A percentile compares a stretch with the other conserved stretches of the same genome.
These are phyloP conservation scores for Steinernema scapterisci DNA, from an alignment of 2,888 invertebrate genomes.

Conservation along the genomic window DNA sequence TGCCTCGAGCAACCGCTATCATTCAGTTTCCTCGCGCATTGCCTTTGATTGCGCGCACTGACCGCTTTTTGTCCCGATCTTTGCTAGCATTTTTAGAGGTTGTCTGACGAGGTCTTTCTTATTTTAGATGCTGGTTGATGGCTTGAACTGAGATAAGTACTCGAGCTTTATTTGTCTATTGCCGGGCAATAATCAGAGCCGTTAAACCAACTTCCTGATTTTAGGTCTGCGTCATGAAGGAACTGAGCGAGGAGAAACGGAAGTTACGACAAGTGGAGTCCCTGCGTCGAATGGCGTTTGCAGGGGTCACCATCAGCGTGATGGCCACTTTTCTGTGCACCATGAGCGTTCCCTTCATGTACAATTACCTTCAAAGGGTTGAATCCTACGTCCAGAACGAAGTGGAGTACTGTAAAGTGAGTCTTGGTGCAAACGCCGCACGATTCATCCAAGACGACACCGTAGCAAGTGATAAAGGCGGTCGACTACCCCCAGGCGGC, in stretches of 20 bases:
- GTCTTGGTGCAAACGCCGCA: not conserved
- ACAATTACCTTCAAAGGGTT: constrained; percentile 56
- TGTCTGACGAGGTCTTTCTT: not conserved
- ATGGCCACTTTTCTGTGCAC: constrained; percentile 51
- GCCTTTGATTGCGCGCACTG: constrained; percentile 18
- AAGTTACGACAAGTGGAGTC: constrained; percentile 44
- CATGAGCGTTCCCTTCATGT: constrained; percentile 51
- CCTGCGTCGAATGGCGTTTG: constrained; percentile 40
- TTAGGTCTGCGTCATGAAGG: not conserved
- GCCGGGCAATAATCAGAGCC: too few relatives aligned
- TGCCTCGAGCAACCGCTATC: constrained; percentile 22
- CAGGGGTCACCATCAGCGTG: constrained; percentile 40
- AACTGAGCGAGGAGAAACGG: constrained; percentile 21
- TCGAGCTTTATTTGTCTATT: not conserved
- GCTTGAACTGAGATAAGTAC: not conserved
- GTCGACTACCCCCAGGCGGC: not conserved
- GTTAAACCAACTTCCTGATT: not conserved
- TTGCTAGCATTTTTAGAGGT: not conserved
- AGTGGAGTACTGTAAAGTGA: constrained; percentile 57
- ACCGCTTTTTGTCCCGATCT: constrained; percentile 1
- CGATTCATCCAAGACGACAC: not conserved
- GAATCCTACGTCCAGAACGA: constrained; percentile 52
- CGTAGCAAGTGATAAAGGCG: not conserved
- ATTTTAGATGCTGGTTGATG: not conserved
- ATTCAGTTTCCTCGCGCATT: constrained; percentile 18